A percentile compares a stretch with the other conserved stretches of the same genome.
phyloP scores from a whole-genome alignment of 92 coral and sea anemone genomes.

The Actinernus sp. region DNA sequence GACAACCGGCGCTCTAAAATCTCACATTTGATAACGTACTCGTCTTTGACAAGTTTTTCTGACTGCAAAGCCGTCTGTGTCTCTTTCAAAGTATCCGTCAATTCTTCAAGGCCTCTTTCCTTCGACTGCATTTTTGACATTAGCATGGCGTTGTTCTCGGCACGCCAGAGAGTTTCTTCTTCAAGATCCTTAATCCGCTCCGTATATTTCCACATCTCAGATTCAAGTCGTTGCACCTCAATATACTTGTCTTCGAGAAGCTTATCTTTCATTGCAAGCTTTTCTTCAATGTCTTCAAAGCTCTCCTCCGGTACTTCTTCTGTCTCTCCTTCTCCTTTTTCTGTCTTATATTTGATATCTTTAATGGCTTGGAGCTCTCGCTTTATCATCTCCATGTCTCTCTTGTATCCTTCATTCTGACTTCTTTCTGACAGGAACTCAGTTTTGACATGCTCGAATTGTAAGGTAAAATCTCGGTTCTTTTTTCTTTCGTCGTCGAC shows the following conservation, averaged over 20 bases:
- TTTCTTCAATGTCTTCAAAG: constrained; percentile 60
- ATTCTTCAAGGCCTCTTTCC: constrained; percentile 48
- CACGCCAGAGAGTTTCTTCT: constrained; percentile 46
- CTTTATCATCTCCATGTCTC: constrained; percentile 55
- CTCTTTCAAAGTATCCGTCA: constrained; percentile 54
- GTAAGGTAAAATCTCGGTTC: constrained; percentile 42
- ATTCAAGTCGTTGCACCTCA: constrained; percentile 28
- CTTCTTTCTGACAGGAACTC: constrained; percentile 43
- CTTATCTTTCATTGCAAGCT: constrained; percentile 44
- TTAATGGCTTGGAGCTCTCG: constrained; percentile 59
- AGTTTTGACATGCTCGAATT: constrained; percentile 55
- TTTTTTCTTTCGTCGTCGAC: constrained; percentile 61
- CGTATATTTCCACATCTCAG: constrained; percentile 38
- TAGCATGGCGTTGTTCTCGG: constrained; percentile 34
- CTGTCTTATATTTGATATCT: constrained; percentile 51
- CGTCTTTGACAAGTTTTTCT: constrained; percentile 71
- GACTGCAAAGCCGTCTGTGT: constrained; percentile 63
- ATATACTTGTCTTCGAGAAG: constrained; percentile 48
- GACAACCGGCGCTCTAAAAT: constrained; percentile 64
- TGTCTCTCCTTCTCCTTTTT: constrained; percentile 34
- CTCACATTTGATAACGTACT: constrained; percentile 74
- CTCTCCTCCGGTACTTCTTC: constrained; percentile 16
- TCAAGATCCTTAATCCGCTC: constrained; percentile 50
- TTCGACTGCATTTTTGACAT: constrained; percentile 40
- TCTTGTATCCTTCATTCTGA: constrained; percentile 64